Base-by-base conservation (phyloP, 2,113 vertebrate genomes). In the Gymnogyps californianus region DNA sequence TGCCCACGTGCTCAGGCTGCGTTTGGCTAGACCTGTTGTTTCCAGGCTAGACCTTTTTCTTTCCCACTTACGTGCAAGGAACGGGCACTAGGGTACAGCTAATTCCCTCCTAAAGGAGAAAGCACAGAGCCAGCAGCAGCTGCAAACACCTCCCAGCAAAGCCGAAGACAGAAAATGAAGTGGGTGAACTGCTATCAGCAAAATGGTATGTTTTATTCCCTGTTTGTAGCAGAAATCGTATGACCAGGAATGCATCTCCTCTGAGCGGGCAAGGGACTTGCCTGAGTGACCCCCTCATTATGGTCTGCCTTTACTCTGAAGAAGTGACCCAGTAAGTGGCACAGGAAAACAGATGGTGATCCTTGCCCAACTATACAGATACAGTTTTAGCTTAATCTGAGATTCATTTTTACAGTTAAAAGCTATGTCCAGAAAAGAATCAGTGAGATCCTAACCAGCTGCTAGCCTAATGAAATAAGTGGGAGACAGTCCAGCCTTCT, bases 61-160 rank as follows among this genome's bases (percentile, higher is more conserved):
- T 74, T 65, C 22, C 20, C 46, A 31, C 9, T 18, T 16, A 42
- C 6, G 8, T n/a, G 32, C 2, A 11, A 64, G 61, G 74, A 69
- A 82, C 4, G 16, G 51, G 16, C 61, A 93, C 36, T 1, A 59
- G 24, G n/a, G 44, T 79, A 71, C 89, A 85, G 61, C 51, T 85
- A 80, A 91, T 90, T 91, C 84, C 61, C n/a, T 36, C 13, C 64
- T 57, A 5, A 76, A 89, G 61, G 16, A 79, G 52, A 52, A 83
- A 82, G 67, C 69, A 54, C 25, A 44, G 40, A 64, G 65, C n/a
- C 29, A 64, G 29, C 70, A 87, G 74, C 84, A 83, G 87, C 93
- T 95, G 89, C 93, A 67, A 67, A 75, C 77, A 87, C 9, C 21
- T 69, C 57, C 49, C 54, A 42, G 49, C 44, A 91, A 79, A 72